A percentile compares a stretch with the other conserved stretches of the same genome.
These are phyloP conservation scores for Limulus polyphemus DNA, from an alignment of 2,888 invertebrate species.

Conservation along the genomic window DNA sequence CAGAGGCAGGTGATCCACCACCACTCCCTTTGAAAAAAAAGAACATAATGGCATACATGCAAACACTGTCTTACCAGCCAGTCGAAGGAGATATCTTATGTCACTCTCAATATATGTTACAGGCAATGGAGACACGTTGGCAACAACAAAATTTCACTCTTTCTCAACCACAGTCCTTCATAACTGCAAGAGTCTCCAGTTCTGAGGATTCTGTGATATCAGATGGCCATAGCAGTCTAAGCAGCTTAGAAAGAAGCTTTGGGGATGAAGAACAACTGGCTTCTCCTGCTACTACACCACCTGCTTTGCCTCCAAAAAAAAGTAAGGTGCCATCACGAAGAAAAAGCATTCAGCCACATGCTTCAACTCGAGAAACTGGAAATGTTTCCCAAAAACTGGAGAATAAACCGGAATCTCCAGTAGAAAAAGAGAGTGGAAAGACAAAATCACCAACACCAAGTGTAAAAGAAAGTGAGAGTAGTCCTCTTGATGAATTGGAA, in stretches of 20 bases:
- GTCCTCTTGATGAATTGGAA: slow-evolving; percentile 59
- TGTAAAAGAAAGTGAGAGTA: slow-evolving; percentile 26
- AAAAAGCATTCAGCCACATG: too few relatives aligned
- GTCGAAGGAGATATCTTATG: slow-evolving; percentile 60
- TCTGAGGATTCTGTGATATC: slow-evolving; percentile 19
- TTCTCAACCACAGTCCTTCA: slow-evolving; percentile 18
- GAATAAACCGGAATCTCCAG: too few relatives aligned
- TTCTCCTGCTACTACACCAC: slow-evolving; percentile 17
- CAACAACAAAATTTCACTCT: slow-evolving; percentile 34
- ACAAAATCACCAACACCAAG: slow-evolving; percentile 7
- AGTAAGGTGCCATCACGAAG: slow-evolving; percentile 12
- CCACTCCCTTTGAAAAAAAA: slow-evolving; percentile 85
- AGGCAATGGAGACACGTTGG: slow-evolving; percentile 40
- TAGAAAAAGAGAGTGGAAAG: too few relatives aligned
- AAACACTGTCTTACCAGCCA: slow-evolving; percentile 75
- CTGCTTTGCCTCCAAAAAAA: slow-evolving; percentile 28
- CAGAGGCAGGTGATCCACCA: slow-evolving; percentile 42
- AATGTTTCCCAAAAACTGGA: too few relatives aligned
- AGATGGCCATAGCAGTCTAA: slow-evolving; percentile 10
- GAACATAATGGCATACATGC: slow-evolving; percentile 94
- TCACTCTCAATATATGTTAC: slow-evolving; percentile 65
- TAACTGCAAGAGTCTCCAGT: slow-evolving; percentile 14
- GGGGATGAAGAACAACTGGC: neutral
- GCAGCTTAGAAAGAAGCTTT: neutral
- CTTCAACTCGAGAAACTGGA: too few relatives aligned